Conservation (phyloP, 2,888 invertebrate genomes). For the Chrysotoxum bicinctum region DNA sequence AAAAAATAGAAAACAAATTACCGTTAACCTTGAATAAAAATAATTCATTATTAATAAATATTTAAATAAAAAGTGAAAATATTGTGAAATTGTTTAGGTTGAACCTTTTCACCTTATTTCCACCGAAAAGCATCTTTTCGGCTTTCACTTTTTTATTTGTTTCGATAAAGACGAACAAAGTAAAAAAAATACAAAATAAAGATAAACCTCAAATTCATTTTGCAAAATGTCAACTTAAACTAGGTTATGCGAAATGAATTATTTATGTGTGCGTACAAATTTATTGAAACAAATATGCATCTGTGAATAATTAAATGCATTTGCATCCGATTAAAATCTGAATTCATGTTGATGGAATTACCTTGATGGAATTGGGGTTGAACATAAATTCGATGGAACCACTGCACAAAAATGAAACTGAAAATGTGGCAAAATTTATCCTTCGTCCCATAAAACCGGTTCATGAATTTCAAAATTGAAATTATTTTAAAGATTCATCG, state of each 20-base stretch:
- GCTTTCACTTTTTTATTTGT: background rate
- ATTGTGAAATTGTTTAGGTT: no score
- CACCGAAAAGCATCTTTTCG: background rate
- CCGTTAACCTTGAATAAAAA: slow-evolving; percentile 10
- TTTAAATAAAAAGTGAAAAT: slow-evolving; percentile 14
- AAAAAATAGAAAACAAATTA: no score
- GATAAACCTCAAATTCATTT: background rate
- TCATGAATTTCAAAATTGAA: background rate
- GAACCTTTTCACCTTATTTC: no score
- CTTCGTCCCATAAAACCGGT: background rate
- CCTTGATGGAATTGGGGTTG: slow-evolving; percentile 1
- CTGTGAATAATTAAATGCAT: background rate
- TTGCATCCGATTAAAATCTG: slow-evolving; percentile 1
- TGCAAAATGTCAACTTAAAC: background rate
- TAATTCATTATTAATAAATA: background rate
- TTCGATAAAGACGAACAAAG: background rate
- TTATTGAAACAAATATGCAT: background rate
- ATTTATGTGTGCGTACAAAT: background rate
- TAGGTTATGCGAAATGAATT: background rate
- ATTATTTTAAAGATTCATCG: background rate
- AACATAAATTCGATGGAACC: background rate
- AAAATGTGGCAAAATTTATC: background rate
- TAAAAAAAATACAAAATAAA: background rate
- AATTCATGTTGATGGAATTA: background rate
- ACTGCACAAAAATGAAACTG: background rate